Evolutionary conservation across 1,140 invertebrate genomes (phyloP).

Genomic region (Mya arenaria): DNA sequence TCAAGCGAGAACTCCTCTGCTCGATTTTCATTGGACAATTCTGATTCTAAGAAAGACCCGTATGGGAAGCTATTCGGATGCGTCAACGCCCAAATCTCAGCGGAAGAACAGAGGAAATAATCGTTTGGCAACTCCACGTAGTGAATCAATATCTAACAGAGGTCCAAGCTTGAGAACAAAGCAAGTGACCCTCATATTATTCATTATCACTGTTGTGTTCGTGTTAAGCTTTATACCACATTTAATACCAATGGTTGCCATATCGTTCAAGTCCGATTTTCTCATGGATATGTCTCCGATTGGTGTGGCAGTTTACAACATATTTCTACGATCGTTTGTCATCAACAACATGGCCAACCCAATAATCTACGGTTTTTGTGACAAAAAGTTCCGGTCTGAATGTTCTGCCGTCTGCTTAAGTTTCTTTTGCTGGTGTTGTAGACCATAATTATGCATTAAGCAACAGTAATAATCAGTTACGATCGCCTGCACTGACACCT

Average conservation of each 20-base stretch:
- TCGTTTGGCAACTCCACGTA: constrained; percentile 4
- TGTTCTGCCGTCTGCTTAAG: no score
- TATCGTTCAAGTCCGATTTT: constrained; percentile 46
- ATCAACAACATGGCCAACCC: constrained; percentile 69
- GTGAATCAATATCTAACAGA: background rate
- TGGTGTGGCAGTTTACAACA: constrained; percentile 32
- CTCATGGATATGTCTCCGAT: constrained; percentile 38
- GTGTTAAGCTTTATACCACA: constrained; percentile 64
- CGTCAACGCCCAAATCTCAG: constrained; percentile 14
- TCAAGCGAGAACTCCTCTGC: background rate
- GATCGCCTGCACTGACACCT: no score
- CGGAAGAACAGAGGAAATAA: background rate
- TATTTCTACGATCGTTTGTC: constrained; percentile 65
- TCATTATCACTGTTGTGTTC: constrained; percentile 63
- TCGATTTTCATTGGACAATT: background rate
- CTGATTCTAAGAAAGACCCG: constrained; percentile 33
- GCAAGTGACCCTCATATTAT: constrained; percentile 62
- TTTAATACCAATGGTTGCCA: constrained; percentile 58
- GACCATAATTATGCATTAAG: no score
- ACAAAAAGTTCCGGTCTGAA: constrained; percentile 61
- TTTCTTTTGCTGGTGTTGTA: no score
- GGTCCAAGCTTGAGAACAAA: constrained; percentile 33
- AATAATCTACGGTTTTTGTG: constrained; percentile 67
- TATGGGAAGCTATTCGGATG: constrained; percentile 13
- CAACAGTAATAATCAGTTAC: no score